Evolutionary conservation across 2,113 vertebrate genomes (phyloP), one percentile per base, ranked within the genome.

Genomic region (Tor tambroides): DNA sequence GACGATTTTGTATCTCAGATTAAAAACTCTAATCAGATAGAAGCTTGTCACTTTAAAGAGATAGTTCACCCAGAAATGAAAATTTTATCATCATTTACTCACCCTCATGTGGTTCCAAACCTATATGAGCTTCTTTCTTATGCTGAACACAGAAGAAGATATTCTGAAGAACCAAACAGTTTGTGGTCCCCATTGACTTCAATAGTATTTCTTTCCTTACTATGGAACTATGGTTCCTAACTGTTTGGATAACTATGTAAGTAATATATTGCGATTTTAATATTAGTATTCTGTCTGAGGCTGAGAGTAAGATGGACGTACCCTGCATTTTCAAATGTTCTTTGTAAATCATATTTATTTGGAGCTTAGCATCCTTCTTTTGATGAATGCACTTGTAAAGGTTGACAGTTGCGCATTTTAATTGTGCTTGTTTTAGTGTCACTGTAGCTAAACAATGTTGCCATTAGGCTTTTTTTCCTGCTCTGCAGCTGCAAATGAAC

Each of bases 401-500:
- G 1, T 72, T 72, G 69, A 21, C 9, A 41, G 8, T 41, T 41
- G 35, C 2, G 4, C 10, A 41, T 11, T 41, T 38, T 11, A n/a
- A 23, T 74, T 71, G 7, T 10, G 67, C 8, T 71, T 71, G 1
- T 10, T 71, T 71, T 4, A 71, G 7, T 19, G 21, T 71, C 7
- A 71, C 15, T 65, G 26, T 35, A 35, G 15, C 15, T 71, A 35
- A 56, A 56, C 54, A 56, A 32, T 71, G 7, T 35, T 71, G 30
- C 67, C 67, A 7, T 35, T 8, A 35, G 67, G 67, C 6, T 35
- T 71, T 38, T 35, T 35, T 38, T 5, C n/a, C n/a, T n/a, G n/a
- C n/a, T 69, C 15, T 72, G 35, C 69, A 72, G 35, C 32, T 23
- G 71, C 71, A 72, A 74, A 74, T 74, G 10, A 74, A 74, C 71